Base-by-base conservation (phyloP, 2,797 vertebrate species). In the Mus caroli region DNA sequence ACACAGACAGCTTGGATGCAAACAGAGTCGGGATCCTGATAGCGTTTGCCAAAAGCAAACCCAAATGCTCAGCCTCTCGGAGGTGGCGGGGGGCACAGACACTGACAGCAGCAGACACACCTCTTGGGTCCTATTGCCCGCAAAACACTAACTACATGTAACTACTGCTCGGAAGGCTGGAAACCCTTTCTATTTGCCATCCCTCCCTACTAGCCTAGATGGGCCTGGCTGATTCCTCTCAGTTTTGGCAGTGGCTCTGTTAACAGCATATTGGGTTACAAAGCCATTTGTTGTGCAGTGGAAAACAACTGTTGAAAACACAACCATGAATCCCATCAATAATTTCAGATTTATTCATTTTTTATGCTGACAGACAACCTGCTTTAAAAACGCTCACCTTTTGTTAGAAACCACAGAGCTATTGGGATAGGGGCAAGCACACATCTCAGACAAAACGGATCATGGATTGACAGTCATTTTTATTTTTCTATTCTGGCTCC, bases 1-100 rank as follows among this genome's bases (percentile, higher is more conserved):
- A 76, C 15, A 92, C 90, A 97, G 96, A 78, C 77, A 97, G 95
- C 95, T 77, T 94, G 93, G 78, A 91, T 22, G 88, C 91, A 97
- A 95, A 97, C 97, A 96, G 0, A 92, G 83, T 88, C 0, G 5
- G 78, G 73, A 34, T 95, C 90, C 90, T 92, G 90, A 89, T 58
- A 91, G 50, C 64, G 31, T 80, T 91, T 97, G 96, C 94, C 95
- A 94, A 94, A 88, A 77, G 46, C 88, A 60, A 76, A 60, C 58
- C 14, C 8, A 85, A 85, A 85, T 34, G 34, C 37, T 85, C 85
- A 34, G 31, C 34, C 82, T 24, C 50, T 87, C 73, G 17, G 87
- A 6, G 15, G 52, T 22, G 56, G 26, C 10, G 5, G 28, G 62
- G 75, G 31, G 71, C 64, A 26, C 40, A 91, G 34, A 80, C 10